phyloP scores from a whole-genome alignment of 2,888 invertebrate species.

The Erannis defoliaria region DNA sequence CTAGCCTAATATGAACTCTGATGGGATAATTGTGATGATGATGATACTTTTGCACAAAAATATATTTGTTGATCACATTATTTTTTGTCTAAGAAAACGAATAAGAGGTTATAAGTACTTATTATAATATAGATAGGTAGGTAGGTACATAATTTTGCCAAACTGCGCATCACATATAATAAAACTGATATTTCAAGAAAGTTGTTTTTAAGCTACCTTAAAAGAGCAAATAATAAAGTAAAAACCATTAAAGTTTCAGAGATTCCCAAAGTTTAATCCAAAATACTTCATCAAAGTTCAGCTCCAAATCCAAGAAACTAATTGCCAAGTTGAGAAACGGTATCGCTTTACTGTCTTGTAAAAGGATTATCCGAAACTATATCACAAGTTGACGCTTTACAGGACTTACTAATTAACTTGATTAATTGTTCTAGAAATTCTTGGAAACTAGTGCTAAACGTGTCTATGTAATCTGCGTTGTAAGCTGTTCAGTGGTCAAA shows the following conservation, averaged over 20 bases:
- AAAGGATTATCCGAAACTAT: slow-evolving; percentile 25
- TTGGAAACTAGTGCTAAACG: neutral
- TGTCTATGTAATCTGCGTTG: too few relatives aligned
- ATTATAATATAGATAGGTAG: too few relatives aligned
- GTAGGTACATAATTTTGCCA: too few relatives aligned
- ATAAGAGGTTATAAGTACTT: too few relatives aligned
- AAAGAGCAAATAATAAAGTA: neutral
- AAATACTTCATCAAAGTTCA: slow-evolving; percentile 13
- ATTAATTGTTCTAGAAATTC: slow-evolving; percentile 12
- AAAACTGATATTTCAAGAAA: too few relatives aligned
- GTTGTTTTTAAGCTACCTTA: neutral
- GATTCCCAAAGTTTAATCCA: slow-evolving; percentile 13
- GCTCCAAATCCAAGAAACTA: slow-evolving; percentile 11
- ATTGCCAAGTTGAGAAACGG: slow-evolving; percentile 12
- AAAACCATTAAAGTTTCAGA: slow-evolving; percentile 13
- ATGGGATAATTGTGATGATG: too few relatives aligned
- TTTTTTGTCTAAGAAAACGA: too few relatives aligned
- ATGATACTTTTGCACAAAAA: too few relatives aligned
- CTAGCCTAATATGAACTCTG: too few relatives aligned
- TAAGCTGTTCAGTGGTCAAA: too few relatives aligned
- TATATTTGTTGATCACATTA: too few relatives aligned
- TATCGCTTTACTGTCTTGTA: slow-evolving; percentile 11
- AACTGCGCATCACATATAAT: too few relatives aligned
- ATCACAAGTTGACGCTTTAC: slow-evolving; percentile 8
- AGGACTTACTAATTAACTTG: slow-evolving; percentile 12